Conservation (phyloP, 2,113 vertebrate species). For the Herpetotheres cachinnans region DNA sequence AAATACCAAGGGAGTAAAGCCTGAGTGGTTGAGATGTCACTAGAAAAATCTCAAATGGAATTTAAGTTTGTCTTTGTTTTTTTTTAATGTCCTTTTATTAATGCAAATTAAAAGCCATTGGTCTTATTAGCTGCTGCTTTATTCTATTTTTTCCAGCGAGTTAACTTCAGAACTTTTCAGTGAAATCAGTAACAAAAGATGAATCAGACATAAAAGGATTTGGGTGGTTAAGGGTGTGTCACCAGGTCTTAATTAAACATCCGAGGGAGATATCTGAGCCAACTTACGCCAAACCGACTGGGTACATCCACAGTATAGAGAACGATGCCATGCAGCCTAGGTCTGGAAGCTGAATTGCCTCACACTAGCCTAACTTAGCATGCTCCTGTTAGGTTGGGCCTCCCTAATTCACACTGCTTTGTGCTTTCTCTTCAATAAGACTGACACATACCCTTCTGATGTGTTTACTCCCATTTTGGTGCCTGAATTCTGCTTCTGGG, state of each 20-base stretch:
- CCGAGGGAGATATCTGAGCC: conserved; percentile 51
- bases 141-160: background rate
- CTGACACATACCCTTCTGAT: background rate
- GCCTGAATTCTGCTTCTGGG: background rate
- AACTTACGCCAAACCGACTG: background rate
- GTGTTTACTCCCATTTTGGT: background rate
- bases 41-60: conserved; percentile 46
- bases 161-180: conserved; percentile 54
- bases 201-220: conserved; percentile 68
- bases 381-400: background rate
- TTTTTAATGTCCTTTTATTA: conserved; percentile 45
- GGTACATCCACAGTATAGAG: background rate
- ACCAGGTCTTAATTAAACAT: conserved; percentile 63
- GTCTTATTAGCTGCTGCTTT: conserved; percentile 35
- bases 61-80: conserved; percentile 25
- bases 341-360: background rate
- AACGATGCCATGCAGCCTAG: background rate
- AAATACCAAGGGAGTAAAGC: conserved; percentile 11
- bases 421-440: background rate
- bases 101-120: conserved; percentile 56
- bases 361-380: rapidly evolving
- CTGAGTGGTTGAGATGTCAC: conserved; percentile 36
- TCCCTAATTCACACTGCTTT: background rate
- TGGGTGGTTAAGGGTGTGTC: conserved; percentile 58
- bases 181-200: conserved; percentile 62